Evolutionary conservation across 2,113 vertebrate species (phyloP), one percentile per base, ranked within the genome.

Genomic region (Pangasianodon gigas): DNA sequence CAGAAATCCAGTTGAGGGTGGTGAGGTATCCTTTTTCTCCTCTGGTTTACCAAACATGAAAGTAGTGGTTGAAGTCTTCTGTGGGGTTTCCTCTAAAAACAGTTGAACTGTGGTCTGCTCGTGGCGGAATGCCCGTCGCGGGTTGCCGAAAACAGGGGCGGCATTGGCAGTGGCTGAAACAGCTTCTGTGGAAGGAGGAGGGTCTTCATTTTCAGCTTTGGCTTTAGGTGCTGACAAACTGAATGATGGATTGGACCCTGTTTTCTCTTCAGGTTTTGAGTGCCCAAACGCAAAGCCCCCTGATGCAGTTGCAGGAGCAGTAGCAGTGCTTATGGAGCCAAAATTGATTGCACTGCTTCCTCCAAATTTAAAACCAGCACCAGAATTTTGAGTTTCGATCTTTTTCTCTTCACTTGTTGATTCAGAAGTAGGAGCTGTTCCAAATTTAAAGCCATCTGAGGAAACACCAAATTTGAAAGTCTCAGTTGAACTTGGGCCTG

Each of bases 41-140:
- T 97, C 97, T 54, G 96, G 95, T 93, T 97, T 97, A 91, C 97
- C 97, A 94, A 98, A 96, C 90, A 92, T 90, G 92, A 98, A 97
- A n/a, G 95, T 52, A 24, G 95, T 91, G 41, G 94, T 87, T 4
- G 93, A 44, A 48, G 52, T 83, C 89, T 95, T 96, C 84, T 93
- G 97, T 93, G 93, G 91, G 0, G 89, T 18, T 7, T 87, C 56
- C 4, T 94, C 93, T 3, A 93, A 93, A 91, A 96, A 95, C 0
- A 90, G 85, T 8, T 96, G 94, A 75, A 96, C 94, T 41, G 91
- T 54, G 0, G 44, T 67, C 4, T 79, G 65, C 85, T 96, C 96
- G 62, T 37, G 37, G 37, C 37, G 37, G 1, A 37, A 37, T 37
- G 94, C 95, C 21, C 95, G 95, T 24, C 97, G 96, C 4, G 95